Conservation (phyloP, 1,140 invertebrate genomes). For the Leucophenga varia region DNA sequence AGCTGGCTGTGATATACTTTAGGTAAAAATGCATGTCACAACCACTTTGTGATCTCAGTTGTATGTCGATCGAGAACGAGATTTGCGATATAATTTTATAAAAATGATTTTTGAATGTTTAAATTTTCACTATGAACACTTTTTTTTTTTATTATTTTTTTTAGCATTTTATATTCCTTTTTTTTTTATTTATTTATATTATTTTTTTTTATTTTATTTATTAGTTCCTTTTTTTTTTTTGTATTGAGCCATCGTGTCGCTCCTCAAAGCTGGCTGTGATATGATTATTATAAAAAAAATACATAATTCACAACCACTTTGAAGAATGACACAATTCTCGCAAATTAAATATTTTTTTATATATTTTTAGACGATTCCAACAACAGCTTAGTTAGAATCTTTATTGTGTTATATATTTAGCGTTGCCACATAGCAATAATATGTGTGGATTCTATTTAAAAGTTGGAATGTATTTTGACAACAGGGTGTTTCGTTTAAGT, state of each 20-base stretch:
- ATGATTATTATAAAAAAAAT: slow-evolving; percentile 65
- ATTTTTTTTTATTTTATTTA: slow-evolving; percentile 19
- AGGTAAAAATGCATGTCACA: slow-evolving; percentile 71
- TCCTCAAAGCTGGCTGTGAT: slow-evolving; percentile 88
- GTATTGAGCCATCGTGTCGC: slow-evolving; percentile 60
- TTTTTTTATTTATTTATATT: slow-evolving; percentile 4
- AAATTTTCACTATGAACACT: too few relatives aligned
- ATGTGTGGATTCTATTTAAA: too few relatives aligned
- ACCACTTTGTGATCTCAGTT: slow-evolving; percentile 67
- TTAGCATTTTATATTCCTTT: too few relatives aligned
- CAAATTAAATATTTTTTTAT: slow-evolving; percentile 2
- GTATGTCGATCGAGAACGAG: not conserved
- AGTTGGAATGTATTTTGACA: not conserved
- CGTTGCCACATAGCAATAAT: too few relatives aligned
- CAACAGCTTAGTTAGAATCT: too few relatives aligned
- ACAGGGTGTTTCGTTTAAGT: too few relatives aligned
- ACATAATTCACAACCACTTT: slow-evolving; percentile 84
- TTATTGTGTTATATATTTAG: too few relatives aligned
- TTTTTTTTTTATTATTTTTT: too few relatives aligned
- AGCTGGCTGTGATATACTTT: slow-evolving; percentile 91
- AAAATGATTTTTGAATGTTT: not conserved
- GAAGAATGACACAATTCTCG: slow-evolving; percentile 54
- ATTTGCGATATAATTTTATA: not conserved
- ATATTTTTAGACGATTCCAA: not conserved
- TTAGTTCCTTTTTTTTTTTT: slow-evolving; percentile 8